Evolutionary conservation across 2,797 vertebrate species (phyloP), one percentile per base, ranked within the genome.

Genomic region (Nannoperca australis): DNA sequence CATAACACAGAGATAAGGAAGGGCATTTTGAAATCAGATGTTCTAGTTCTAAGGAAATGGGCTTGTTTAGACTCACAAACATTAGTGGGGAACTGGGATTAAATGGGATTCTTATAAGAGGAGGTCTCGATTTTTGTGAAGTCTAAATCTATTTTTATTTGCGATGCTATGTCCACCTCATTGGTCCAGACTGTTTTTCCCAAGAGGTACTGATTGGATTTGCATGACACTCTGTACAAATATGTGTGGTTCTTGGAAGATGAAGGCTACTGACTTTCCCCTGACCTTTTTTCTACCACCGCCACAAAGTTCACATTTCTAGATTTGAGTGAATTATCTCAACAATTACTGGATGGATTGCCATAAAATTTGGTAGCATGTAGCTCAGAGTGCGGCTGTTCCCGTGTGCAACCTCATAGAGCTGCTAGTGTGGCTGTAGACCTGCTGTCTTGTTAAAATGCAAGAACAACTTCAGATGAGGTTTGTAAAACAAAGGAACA

Each of bases 1-100:
- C 87, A 92, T 91, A 90, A 69, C 36, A 15, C n/a, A 22, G 70
- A 24, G 68, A 77, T 67, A 88, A 90, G 89, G 90, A 91, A 90
- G 83, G 76, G 66, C 60, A 63, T 78, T 82, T 78, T 75, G 47
- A 83, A 79, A 85, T 85, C 81, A 71, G 69, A 85, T 78, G 73
- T 27, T 82, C 55, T 76, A 44, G 67, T 79, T 77, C 49, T 17
- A 15, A 74, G 86, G 85, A 89, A 85, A 61, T 78, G 30, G 32
- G 18, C 34, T 76, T 73, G 80, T 79, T 86, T 72, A 36, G 32
- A 84, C 32, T 54, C 54, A 17, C 61, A 82, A 45, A 69, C 60
- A 70, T 81, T 42, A 61, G 44, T 45, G 50, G 51, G 69, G 34
- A 69, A 65, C 54, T 69, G 34, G 40, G 76, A 62, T 75, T 27